Evolutionary conservation across 2,797 vertebrate species (phyloP).

Genomic region (Sternotherus odoratus): DNA sequence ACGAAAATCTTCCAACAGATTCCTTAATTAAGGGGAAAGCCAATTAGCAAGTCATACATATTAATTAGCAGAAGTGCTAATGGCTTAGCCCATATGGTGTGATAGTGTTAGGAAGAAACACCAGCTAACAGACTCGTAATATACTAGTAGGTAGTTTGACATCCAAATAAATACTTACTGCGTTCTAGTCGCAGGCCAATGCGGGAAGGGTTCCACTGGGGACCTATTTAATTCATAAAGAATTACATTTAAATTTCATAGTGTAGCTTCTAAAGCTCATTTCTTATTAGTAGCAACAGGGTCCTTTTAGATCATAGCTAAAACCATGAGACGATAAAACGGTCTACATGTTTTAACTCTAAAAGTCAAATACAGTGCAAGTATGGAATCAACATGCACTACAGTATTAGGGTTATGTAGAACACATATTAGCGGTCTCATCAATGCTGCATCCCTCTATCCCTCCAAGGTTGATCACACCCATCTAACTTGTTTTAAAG

Average conservation of each 20-base stretch:
- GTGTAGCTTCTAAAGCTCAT: not conserved
- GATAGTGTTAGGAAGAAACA: not conserved
- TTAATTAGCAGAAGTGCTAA: not conserved
- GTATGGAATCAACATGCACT: not conserved
- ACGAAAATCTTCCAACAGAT: not conserved
- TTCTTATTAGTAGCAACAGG: not conserved
- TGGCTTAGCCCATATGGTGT: not conserved
- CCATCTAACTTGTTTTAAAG: not conserved
- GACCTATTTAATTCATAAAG: conserved; percentile 74
- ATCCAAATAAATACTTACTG: conserved; percentile 74
- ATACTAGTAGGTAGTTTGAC: accelerated
- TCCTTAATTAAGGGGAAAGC: not conserved
- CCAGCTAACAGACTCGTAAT: not conserved
- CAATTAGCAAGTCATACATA: not conserved
- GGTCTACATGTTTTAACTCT: accelerated
- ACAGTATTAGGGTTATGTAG: not conserved
- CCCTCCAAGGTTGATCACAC: not conserved
- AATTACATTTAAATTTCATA: conserved; percentile 30
- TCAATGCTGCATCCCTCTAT: not conserved
- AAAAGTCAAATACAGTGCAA: not conserved
- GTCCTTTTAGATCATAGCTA: not conserved
- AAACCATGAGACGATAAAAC: not conserved
- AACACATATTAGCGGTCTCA: not conserved
- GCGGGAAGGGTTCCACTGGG: conserved; percentile 82
- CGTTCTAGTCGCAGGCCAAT: conserved; percentile 80